Conservation (phyloP, 2,797 vertebrate genomes). For the Numenius phaeopus region DNA sequence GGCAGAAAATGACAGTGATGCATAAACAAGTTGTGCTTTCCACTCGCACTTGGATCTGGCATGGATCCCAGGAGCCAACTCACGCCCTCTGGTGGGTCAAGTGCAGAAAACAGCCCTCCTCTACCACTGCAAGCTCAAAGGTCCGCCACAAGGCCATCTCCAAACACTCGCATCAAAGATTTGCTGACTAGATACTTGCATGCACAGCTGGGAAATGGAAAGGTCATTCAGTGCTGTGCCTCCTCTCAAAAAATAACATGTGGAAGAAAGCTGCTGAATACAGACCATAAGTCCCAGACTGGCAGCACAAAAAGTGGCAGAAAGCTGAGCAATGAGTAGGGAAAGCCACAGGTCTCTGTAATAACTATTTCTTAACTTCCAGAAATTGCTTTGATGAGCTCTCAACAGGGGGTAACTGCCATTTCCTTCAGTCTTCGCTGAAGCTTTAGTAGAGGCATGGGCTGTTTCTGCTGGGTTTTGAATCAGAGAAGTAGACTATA, state of each 20-base stretch:
- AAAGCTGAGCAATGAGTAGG: not conserved
- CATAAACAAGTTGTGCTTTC: not conserved
- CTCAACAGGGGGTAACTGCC: not conserved
- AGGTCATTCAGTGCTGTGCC: not conserved
- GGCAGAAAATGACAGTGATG: not conserved
- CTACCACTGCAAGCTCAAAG: not conserved
- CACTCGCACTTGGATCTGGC: rapidly evolving
- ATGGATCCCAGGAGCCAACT: not conserved
- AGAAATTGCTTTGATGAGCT: not conserved
- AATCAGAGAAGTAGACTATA: not conserved
- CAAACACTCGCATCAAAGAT: not conserved
- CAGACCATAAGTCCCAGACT: not conserved
- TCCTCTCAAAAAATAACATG: not conserved
- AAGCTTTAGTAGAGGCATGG: not conserved
- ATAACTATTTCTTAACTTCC: not conserved
- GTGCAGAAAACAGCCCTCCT: not conserved
- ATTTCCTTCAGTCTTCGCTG: not conserved
- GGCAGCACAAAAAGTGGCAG: rapidly evolving
- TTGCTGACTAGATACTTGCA: not conserved
- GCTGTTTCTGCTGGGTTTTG: not conserved
- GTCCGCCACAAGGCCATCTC: not conserved
- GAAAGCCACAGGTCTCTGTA: not conserved
- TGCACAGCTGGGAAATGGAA: not conserved
- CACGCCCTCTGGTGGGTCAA: not conserved
- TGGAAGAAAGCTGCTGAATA: not conserved